Percentiles rank a stretch among this genome's conserved stretches.
These are phyloP conservation scores for Nephila pilipes DNA, from an alignment of 1,140 invertebrate genomes.

Conservation along the genomic window DNA sequence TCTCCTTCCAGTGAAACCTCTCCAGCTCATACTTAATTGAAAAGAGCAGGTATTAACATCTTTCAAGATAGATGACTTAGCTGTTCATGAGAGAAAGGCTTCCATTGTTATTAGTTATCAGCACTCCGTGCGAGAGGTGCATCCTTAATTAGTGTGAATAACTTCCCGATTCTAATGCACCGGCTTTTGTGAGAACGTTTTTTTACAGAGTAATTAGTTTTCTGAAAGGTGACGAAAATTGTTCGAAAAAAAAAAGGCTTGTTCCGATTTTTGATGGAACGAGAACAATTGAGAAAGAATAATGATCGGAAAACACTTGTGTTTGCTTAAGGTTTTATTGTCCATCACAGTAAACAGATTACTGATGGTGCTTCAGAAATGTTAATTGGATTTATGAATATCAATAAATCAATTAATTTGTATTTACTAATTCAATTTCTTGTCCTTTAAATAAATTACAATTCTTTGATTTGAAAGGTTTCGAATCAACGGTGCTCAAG, in stretches of 20 bases:
- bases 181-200: background rate
- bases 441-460: too few relatives aligned
- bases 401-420: too few relatives aligned
- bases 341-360: too few relatives aligned
- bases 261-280: background rate
- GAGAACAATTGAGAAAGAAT: background rate
- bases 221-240: background rate
- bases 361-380: too few relatives aligned
- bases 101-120: background rate
- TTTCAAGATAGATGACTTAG: background rate
- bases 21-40: background rate
- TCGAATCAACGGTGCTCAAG: too few relatives aligned
- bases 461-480: too few relatives aligned
- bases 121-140: background rate
- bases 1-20: background rate
- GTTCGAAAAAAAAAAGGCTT: too few relatives aligned
- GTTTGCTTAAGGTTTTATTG: too few relatives aligned
- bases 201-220: constrained; percentile 13
- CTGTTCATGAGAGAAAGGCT: background rate
- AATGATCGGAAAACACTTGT: background rate
- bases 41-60: background rate
- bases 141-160: constrained; percentile 10
- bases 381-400: too few relatives aligned
- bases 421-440: too few relatives aligned
- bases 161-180: background rate